These are phyloP conservation scores for Amazona vittata DNA, from an alignment of 2,113 vertebrate genomes.

Conservation along the genomic window DNA sequence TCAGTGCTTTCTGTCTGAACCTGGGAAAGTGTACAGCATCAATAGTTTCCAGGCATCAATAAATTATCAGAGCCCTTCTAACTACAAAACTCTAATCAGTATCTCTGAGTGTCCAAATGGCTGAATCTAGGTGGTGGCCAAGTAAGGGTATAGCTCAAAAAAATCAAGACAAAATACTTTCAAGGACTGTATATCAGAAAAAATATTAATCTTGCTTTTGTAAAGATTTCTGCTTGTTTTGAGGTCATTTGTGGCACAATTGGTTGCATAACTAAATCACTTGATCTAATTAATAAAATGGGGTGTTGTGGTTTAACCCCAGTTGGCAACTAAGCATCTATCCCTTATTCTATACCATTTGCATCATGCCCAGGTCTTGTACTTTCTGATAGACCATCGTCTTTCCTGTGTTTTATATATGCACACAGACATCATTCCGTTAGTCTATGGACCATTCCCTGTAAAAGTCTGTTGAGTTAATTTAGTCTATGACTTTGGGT, in stretches of 20 bases:
- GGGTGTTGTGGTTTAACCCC: neutral
- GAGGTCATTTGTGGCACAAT: neutral
- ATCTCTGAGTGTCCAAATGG: neutral
- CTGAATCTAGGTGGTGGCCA: neutral
- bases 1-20: neutral
- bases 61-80: neutral
- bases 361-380: neutral
- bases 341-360: neutral
- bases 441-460: neutral
- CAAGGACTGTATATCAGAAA: neutral
- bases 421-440: neutral
- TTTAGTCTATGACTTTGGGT: neutral
- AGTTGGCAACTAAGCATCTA: neutral
- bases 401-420: neutral
- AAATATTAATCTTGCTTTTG: neutral
- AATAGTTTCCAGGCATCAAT: neutral
- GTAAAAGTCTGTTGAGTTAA: neutral
- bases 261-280: neutral
- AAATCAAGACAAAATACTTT: neutral
- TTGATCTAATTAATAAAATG: neutral
- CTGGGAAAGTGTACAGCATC: neutral
- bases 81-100: neutral
- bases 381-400: neutral
- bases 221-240: neutral
- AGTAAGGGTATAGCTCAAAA: neutral